Evolutionary conservation across 2,888 invertebrate genomes (phyloP).

Genomic region (Lordiphosa andalusiaca): DNA sequence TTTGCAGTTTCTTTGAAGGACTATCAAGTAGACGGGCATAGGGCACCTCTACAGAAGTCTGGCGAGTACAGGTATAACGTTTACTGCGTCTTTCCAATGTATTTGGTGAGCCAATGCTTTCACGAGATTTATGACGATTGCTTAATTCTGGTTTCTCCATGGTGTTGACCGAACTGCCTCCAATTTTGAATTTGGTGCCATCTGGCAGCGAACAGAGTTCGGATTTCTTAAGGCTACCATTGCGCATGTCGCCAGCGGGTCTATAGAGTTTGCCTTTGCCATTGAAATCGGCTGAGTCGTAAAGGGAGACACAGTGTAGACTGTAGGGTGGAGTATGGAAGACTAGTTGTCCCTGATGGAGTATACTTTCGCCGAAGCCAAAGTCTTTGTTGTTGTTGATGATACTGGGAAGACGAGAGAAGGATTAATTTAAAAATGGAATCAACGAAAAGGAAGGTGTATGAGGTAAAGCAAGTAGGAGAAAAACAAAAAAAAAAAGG

Average conservation of each 20-base stretch:
- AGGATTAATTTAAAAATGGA: too few relatives aligned
- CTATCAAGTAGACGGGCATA: conserved; percentile 90
- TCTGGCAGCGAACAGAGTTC: conserved; percentile 68
- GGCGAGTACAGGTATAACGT: conserved; percentile 83
- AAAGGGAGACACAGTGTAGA: conserved; percentile 87
- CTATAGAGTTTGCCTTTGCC: conserved; percentile 79
- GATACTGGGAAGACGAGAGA: conserved; percentile 81
- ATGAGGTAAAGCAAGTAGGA: too few relatives aligned
- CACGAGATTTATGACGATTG: conserved; percentile 77
- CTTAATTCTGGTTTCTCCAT: conserved; percentile 66
- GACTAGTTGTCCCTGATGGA: conserved; percentile 91
- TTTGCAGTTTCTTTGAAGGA: conserved; percentile 77
- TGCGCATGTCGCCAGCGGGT: conserved; percentile 72
- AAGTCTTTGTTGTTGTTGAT: conserved; percentile 90
- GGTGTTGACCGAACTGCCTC: conserved; percentile 49
- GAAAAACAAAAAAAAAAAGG: too few relatives aligned
- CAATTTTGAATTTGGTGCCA: conserved; percentile 72
- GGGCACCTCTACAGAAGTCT: conserved; percentile 83
- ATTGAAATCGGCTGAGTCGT: conserved; percentile 83
- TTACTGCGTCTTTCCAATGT: conserved; percentile 81
- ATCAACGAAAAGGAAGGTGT: too few relatives aligned
- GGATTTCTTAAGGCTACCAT: conserved; percentile 77
- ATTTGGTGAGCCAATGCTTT: conserved; percentile 79
- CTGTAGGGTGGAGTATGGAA: conserved; percentile 95
- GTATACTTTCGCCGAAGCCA: conserved; percentile 96